Evolutionary conservation across 2,797 vertebrate genomes (phyloP).

Genomic region (Merluccius polli): DNA sequence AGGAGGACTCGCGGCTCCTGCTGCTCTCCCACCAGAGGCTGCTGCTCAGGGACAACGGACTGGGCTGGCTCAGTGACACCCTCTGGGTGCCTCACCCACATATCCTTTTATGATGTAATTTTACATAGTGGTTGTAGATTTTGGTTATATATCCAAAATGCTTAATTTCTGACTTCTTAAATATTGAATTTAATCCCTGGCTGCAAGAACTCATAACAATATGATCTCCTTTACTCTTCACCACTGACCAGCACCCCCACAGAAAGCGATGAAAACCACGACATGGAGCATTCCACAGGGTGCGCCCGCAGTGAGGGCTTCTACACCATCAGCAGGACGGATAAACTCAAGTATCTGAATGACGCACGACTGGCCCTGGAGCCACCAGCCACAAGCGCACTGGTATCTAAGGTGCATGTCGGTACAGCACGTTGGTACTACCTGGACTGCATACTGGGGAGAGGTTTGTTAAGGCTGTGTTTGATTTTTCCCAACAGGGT

Average conservation of each 20-base stretch:
- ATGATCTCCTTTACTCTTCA: conserved; percentile 72
- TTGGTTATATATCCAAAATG: neutral
- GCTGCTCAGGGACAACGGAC: conserved; percentile 78
- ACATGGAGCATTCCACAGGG: conserved; percentile 81
- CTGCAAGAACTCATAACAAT: neutral
- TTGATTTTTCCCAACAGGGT: conserved; percentile 63
- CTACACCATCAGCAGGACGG: conserved; percentile 90
- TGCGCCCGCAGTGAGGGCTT: conserved; percentile 93
- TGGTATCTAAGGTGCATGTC: conserved; percentile 68
- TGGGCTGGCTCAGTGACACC: conserved; percentile 86
- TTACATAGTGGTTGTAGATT: neutral
- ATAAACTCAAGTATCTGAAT: conserved; percentile 88
- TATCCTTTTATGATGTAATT: conserved; percentile 80
- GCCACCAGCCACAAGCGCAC: conserved; percentile 73
- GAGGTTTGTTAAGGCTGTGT: neutral
- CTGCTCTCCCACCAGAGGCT: conserved; percentile 80
- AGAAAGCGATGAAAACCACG: conserved; percentile 75
- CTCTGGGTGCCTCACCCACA: conserved; percentile 91
- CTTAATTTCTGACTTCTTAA: neutral
- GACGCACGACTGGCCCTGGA: conserved; percentile 70
- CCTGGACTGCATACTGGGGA: neutral
- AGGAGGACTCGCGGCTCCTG: conserved; percentile 87
- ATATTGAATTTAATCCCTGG: neutral
- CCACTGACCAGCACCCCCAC: conserved; percentile 82
- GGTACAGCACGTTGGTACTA: neutral